A percentile compares a stretch with the other conserved stretches of the same genome.
Conservation (phyloP, 2,888 invertebrate species). For the Chorisops tibialis region DNA sequence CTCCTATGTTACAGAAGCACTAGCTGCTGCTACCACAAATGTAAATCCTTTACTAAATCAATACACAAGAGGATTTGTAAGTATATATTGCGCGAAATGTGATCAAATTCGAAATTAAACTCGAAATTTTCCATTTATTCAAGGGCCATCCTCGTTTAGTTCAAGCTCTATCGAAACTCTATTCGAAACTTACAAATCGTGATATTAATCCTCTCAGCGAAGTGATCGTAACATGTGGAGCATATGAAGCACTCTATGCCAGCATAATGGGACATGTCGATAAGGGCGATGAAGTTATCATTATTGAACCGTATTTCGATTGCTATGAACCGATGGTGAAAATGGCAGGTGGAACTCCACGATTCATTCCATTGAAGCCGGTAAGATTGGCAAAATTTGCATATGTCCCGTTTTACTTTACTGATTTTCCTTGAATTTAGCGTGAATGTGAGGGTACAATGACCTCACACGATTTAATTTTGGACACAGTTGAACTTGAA, state of each 20-base stretch:
- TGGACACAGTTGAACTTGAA: constrained; percentile 78
- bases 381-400: constrained; percentile 54
- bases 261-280: constrained; percentile 82
- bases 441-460: constrained; percentile 48
- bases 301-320: constrained; percentile 98
- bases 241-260: constrained; percentile 90
- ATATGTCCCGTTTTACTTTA: neutral
- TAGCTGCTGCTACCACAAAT: constrained; percentile 64
- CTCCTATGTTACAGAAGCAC: constrained; percentile 71
- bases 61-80: constrained; percentile 92
- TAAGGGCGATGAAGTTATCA: constrained; percentile 86
- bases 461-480: constrained; percentile 80
- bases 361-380: constrained; percentile 81
- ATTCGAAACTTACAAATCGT: constrained; percentile 71
- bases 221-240: constrained; percentile 85
- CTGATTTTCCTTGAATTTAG: constrained; percentile 35
- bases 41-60: constrained; percentile 79
- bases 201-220: constrained; percentile 82
- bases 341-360: constrained; percentile 81
- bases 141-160: constrained; percentile 91
- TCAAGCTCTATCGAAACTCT: constrained; percentile 77
- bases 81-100: constrained; percentile 44
- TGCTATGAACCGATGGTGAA: constrained; percentile 95
- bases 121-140: neutral
- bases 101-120: neutral